These are phyloP conservation scores for Morone chrysops DNA, from an alignment of 2,113 vertebrate genomes.

Conservation along the genomic window DNA sequence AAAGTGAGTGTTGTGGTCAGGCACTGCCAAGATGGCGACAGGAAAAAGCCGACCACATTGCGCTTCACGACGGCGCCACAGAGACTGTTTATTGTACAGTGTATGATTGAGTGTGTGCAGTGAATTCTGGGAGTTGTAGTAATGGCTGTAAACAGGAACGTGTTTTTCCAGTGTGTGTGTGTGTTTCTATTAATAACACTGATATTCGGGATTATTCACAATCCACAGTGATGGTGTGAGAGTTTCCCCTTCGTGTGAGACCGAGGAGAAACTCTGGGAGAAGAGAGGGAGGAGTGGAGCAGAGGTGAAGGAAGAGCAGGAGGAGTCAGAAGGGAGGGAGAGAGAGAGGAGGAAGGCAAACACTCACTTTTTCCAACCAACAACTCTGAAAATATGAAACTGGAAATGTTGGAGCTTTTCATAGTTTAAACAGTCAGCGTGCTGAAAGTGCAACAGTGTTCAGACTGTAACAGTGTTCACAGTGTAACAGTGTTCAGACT, in stretches of 20 bases:
- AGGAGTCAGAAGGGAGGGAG: conserved; percentile 13
- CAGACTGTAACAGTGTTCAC: no score
- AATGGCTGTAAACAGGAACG: no score
- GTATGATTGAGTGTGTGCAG: no score
- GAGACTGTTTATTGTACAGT: no score
- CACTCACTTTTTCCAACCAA: conserved; percentile 74
- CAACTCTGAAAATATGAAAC: conserved; percentile 33
- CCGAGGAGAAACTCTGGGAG: not conserved
- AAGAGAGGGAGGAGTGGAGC: conserved; percentile 6
- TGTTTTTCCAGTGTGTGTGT: no score
- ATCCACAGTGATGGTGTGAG: not conserved
- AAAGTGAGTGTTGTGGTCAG: no score
- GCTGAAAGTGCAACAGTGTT: conserved; percentile 11
- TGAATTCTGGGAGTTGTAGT: no score
- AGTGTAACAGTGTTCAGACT: no score
- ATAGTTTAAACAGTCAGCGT: conserved; percentile 8
- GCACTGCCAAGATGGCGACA: no score
- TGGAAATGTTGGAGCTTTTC: conserved; percentile 28
- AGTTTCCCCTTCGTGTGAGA: not conserved
- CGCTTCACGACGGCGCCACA: no score
- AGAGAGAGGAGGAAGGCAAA: conserved; percentile 40
- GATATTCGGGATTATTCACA: no score
- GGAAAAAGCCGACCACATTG: no score
- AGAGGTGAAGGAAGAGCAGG: conserved; percentile 29
- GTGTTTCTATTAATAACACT: not conserved